Percentiles rank a stretch among this genome's conserved stretches.
These are phyloP conservation scores for Nothoprocta pentlandii DNA, from an alignment of 2,113 vertebrate genomes.

Conservation along the genomic window DNA sequence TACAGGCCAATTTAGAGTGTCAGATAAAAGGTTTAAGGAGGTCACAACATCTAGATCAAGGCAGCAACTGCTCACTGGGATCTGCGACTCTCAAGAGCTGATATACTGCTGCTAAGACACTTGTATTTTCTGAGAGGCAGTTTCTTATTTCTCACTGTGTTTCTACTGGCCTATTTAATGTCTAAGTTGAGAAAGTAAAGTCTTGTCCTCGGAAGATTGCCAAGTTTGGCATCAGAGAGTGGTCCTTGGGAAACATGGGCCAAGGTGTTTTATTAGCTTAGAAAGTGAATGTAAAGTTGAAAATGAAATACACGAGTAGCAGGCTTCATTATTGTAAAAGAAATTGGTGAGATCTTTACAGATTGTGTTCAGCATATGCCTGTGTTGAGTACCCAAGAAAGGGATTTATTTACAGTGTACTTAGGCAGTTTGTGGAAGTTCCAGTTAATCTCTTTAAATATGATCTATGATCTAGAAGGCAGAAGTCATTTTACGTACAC, in stretches of 20 bases:
- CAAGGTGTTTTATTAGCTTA: background rate
- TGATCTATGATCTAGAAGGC: background rate
- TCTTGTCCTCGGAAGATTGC: background rate
- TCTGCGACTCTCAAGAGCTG: constrained; percentile 1
- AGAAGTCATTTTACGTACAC: background rate
- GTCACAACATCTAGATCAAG: background rate
- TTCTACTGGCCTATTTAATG: background rate
- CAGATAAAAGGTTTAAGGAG: background rate
- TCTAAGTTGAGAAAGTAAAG: background rate
- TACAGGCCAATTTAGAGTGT: background rate
- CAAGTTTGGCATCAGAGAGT: background rate
- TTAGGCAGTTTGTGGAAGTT: background rate
- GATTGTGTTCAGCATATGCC: background rate
- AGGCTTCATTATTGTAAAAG: background rate
- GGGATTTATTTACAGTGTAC: background rate
- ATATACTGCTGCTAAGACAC: background rate
- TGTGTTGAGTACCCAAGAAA: background rate
- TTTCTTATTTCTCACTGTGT: background rate
- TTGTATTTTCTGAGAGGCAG: constrained; percentile 4
- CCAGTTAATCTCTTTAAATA: constrained; percentile 17
- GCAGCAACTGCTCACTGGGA: background rate
- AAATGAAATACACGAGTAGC: constrained; percentile 16
- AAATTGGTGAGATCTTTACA: background rate
- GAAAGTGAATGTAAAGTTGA: constrained; percentile 1
- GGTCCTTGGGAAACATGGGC: background rate